Base-by-base conservation (phyloP, 2,888 invertebrate species). In the Amiota communis region DNA sequence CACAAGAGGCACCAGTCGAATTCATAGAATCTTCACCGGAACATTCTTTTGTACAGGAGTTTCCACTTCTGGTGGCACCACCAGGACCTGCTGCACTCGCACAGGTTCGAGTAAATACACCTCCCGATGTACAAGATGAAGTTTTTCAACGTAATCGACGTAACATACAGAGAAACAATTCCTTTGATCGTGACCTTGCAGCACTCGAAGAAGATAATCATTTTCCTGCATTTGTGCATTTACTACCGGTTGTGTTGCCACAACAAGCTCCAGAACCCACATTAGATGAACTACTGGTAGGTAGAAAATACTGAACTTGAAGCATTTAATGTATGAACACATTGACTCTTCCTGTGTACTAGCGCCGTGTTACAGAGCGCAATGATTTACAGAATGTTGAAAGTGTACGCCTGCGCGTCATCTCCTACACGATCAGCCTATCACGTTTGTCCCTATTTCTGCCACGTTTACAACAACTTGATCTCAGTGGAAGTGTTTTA, bases 401-500 rank as follows among this genome's bases (percentile, higher is more conserved):
- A 2, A 91, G 92, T 76, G 91, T 93, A 1, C 92, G 92, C 78
- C 88, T 94, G 10, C 91, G 92, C 8, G 93, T 94, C 8, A 92
- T 94, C 11, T 92, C 94, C 0, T 92, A 92, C 74, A 83, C 83
- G 0, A 91, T 93, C 8, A 93, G 93, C 20, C 85, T 94, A 61
- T 92, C 94, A 59, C 90, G 94, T 36, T 88, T 94, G 0, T 91
- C 92, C 59, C 88, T 92, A 1, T 91, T 93, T 71, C 91, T 92
- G 59, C 94, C 94, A 4, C 90, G 91, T 63, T 90, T 95, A 3
- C 90, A 91, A 11, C 91, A 91, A 6, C 88, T 95, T 56, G 92
- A 91, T 53, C 88, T 95, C 6, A 93, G 94, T 75, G 94, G 94
- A 47, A 94, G 94, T 79, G 92, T 92, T 9, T 87, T 95, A 1